phyloP scores from a whole-genome alignment of 2,888 invertebrate genomes.

The Harpalus rufipes region DNA sequence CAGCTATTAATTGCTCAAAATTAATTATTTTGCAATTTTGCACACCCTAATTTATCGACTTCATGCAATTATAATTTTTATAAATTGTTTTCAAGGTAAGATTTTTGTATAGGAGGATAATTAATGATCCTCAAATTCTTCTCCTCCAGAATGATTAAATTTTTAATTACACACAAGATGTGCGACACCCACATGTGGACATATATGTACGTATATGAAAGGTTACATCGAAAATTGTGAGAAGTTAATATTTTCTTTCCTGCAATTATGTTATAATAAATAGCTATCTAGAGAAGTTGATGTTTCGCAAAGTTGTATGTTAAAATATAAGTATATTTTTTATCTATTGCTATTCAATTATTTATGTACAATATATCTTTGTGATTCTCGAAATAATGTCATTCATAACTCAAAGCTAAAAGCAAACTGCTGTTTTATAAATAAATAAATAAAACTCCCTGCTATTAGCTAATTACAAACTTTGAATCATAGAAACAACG shows the following conservation, averaged over 20 bases:
- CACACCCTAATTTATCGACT: not conserved
- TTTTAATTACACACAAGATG: not conserved
- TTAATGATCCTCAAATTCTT: not conserved
- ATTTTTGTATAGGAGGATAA: constrained; percentile 1
- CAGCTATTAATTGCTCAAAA: constrained; percentile 8
- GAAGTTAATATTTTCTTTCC: not conserved
- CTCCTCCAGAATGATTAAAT: not conserved
- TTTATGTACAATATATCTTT: no score
- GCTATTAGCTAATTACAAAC: no score
- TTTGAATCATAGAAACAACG: no score
- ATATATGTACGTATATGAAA: not conserved
- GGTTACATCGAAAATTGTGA: not conserved
- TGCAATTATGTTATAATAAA: no score
- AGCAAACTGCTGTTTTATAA: no score
- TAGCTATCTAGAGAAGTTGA: no score
- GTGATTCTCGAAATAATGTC: no score
- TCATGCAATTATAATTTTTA: not conserved
- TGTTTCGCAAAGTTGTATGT: no score
- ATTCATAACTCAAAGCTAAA: no score
- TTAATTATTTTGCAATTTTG: constrained; percentile 13
- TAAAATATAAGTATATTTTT: no score
- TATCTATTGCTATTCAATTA: no score
- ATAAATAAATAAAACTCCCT: no score
- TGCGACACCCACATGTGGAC: not conserved
- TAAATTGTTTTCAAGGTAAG: not conserved